Evolutionary conservation across 2,888 invertebrate genomes (phyloP).

Genomic region (Phengaris arion): DNA sequence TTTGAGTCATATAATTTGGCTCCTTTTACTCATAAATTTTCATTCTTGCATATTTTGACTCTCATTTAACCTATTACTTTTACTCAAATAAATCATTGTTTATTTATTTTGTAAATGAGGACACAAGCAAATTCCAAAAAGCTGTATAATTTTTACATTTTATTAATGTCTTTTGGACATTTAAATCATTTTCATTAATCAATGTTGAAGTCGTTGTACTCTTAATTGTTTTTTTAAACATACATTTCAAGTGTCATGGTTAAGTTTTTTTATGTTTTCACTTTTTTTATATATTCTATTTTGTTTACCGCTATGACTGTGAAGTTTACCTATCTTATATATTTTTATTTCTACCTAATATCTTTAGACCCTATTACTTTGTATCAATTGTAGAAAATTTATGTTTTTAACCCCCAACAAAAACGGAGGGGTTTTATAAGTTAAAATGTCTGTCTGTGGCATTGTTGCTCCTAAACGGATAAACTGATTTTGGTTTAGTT

Average conservation of each 20-base stretch:
- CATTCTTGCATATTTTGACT: not conserved
- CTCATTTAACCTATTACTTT: not conserved
- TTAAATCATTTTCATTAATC: conserved; percentile 11
- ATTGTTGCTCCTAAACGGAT: too few relatives aligned
- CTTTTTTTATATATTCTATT: too few relatives aligned
- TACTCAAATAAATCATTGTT: conserved; percentile 7
- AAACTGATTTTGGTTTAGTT: too few relatives aligned
- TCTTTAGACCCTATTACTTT: too few relatives aligned
- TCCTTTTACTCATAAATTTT: not conserved
- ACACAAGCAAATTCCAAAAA: not conserved
- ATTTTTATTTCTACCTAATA: too few relatives aligned
- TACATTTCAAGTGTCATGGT: not conserved
- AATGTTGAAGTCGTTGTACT: not conserved
- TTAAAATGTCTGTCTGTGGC: too few relatives aligned
- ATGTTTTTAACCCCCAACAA: too few relatives aligned
- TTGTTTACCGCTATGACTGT: too few relatives aligned
- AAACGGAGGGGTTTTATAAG: too few relatives aligned
- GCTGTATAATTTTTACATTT: conserved; percentile 17
- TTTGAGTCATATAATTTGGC: too few relatives aligned
- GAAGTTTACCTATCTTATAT: too few relatives aligned
- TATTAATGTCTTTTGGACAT: not conserved
- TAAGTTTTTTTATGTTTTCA: not conserved
- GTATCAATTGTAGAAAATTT: too few relatives aligned
- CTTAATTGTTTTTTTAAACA: not conserved
- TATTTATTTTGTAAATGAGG: conserved; percentile 6